Percentiles rank a stretch among this genome's conserved stretches.
Evolutionary conservation across 2,888 invertebrate genomes (phyloP).

Genomic region (Byasa hedistus): DNA sequence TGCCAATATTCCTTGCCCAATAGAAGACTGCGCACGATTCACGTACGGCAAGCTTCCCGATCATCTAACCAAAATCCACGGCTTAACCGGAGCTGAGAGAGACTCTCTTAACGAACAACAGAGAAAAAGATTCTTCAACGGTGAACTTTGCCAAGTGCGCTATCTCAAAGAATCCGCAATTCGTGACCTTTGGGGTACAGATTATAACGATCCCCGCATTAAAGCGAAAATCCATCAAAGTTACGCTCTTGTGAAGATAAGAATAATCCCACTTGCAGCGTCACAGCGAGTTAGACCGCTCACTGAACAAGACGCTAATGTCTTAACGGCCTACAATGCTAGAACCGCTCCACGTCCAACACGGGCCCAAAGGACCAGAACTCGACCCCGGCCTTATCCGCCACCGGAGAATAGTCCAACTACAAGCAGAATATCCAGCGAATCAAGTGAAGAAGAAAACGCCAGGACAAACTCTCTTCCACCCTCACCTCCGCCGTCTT

Average conservation of each 20-base stretch:
- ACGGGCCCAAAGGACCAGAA: conserved; percentile 60
- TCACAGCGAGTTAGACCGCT: conserved; percentile 70
- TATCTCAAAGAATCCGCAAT: conserved; percentile 76
- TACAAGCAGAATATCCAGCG: conserved; percentile 67
- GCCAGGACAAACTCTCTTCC: conserved; percentile 61
- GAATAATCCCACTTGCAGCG: conserved; percentile 74
- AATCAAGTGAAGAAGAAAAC: conserved; percentile 75
- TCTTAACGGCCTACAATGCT: conserved; percentile 75
- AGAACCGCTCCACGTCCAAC: conserved; percentile 71
- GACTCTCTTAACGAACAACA: conserved; percentile 76
- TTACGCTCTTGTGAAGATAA: conserved; percentile 72
- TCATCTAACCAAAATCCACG: conserved; percentile 75
- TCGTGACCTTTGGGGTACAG: conserved; percentile 74
- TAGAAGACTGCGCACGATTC: conserved; percentile 76
- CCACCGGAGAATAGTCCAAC: conserved; percentile 55
- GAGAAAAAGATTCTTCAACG: conserved; percentile 75
- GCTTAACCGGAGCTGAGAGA: conserved; percentile 71
- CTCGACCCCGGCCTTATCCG: conserved; percentile 64
- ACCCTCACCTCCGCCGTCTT: conserved; percentile 70
- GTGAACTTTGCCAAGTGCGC: conserved; percentile 76
- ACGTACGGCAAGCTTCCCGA: conserved; percentile 77
- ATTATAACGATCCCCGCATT: conserved; percentile 74
- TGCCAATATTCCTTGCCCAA: conserved; percentile 77
- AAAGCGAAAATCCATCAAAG: conserved; percentile 75
- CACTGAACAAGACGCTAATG: conserved; percentile 76